Evolutionary conservation across 2,797 vertebrate species (phyloP), one percentile per base, ranked within the genome.

Genomic region (Cercopithecus petaurista): DNA sequence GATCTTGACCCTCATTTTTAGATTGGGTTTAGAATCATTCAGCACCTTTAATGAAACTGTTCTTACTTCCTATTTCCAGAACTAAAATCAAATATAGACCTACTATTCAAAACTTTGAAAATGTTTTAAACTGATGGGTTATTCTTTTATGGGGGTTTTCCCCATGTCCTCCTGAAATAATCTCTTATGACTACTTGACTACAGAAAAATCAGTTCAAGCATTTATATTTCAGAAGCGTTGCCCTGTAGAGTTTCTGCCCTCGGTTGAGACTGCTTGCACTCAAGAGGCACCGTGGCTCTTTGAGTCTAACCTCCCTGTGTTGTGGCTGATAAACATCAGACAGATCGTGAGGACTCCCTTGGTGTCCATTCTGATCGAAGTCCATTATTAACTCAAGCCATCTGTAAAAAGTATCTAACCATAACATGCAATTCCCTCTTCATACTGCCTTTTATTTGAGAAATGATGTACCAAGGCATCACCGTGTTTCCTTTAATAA

Each of bases 31-130:
- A 97, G 97, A 98, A 97, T 43, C 96, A 95, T 96, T 97, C 90
- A 97, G 96, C 88, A 97, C 98, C 96, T 98, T 96, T 96, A 12
- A 91, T 83, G 88, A 97, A 70, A 46, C 81, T 57, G 33, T 97
- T 97, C 97, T 97, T 98, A 97, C 97, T 98, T 98, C 97, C 97
- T 97, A 97, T 98, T 98, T 98, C 97, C 96, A 97, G 88, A 98
- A 95, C 90, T 88, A 87, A 95, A 94, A 95, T 88, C 93, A 96
- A 97, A 95, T 92, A 93, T 95, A 98, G 95, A 94, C 36, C n/a
- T 95, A 67, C 93, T 97, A 96, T 96, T 98, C 96, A 98, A 96
- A 98, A 96, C 95, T 79, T 83, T 55, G 77, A 92, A 94, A 93
- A 72, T 90, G 48, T 96, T 96, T 97, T 88, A 72, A 97, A 95